Evolutionary conservation across 2,113 vertebrate species (phyloP), one percentile per base, ranked within the genome.

Genomic region (Nematolebias whitei): DNA sequence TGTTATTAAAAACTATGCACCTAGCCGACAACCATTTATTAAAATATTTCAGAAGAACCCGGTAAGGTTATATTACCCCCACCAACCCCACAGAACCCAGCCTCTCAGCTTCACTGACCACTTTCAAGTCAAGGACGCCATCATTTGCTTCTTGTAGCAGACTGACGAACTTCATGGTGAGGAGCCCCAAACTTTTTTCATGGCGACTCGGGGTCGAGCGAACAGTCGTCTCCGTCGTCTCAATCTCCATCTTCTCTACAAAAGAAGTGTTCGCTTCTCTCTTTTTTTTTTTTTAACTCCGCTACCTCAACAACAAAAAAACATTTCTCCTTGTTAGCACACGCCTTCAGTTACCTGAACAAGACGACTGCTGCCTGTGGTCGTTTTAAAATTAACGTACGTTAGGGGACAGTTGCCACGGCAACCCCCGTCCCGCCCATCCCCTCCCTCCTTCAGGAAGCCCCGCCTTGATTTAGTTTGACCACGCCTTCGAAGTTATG

Each of bases 181-280:
- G 93, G 47, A 91, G 90, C 63, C 89, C 92, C 90, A 93, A 91
- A 92, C 92, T 94, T 93, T 94, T 95, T 85, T 95, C 93, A 53
- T 92, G 93, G 49, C 93, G 92, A 76, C 93, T 91, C 60, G 88
- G 86, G 13, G 89, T 83, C 38, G 88, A 82, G 63, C 77, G 77
- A 12, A 60, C 84, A 5, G 86, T 67, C 72, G 86, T 67, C 72
- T 88, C 90, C 85, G 88, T 89, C 23, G 61, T 73, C 54, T 78
- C 82, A 40, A 76, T 77, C 38, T 86, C 80, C 82, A 83, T 89
- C 73, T 80, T 83, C 67, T 47, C n/a, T 24, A 19, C 3, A 19
- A 77, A 74, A 48, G 1, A 44, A 39, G 32, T 12, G 12, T 2
- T 39, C 2, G 12, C 51, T 69, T 60, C 3, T 16, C 63, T 56